Percentiles rank a stretch among this genome's conserved stretches.
phyloP scores from a whole-genome alignment of 2,888 invertebrate species.

The Melanargia galathea region DNA sequence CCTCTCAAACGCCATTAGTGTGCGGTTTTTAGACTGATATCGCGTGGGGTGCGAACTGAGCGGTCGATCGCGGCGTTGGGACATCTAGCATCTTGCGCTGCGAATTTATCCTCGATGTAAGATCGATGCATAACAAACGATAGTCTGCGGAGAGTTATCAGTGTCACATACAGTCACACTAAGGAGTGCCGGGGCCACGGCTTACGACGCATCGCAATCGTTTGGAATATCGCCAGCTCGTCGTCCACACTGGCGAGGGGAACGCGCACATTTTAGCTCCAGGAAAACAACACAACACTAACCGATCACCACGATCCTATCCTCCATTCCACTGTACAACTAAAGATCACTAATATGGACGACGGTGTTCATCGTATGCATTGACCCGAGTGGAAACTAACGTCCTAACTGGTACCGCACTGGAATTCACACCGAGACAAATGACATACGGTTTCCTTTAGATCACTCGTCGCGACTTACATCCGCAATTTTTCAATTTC shows the following conservation, averaged over 20 bases:
- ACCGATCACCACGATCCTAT: conserved; percentile 34
- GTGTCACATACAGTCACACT: conserved; percentile 50
- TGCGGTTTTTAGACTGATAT: conserved; percentile 51
- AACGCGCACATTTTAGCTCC: conserved; percentile 43
- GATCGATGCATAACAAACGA: conserved; percentile 64
- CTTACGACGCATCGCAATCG: conserved; percentile 39
- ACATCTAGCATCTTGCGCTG: conserved; percentile 55
- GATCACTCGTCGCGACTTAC: conserved; percentile 44
- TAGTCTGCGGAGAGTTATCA: conserved; percentile 23
- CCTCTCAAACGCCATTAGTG: conserved; percentile 73
- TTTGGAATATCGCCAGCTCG: conserved; percentile 59
- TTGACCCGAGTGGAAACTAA: not conserved
- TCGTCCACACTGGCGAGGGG: conserved; percentile 52
- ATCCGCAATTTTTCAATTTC: conserved; percentile 65
- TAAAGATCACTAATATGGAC: conserved; percentile 56
- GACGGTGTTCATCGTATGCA: conserved; percentile 38
- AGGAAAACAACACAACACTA: conserved; percentile 34
- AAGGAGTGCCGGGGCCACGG: conserved; percentile 47
- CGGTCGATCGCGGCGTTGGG: conserved; percentile 44
- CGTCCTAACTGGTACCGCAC: not conserved
- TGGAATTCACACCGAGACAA: conserved; percentile 19
- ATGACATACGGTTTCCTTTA: conserved; percentile 22
- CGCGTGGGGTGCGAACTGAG: conserved; percentile 49
- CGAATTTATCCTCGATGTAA: conserved; percentile 47
- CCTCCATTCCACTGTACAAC: conserved; percentile 51